Evolutionary conservation across 2,113 vertebrate species (phyloP).

Genomic region (Herpetotheres cachinnans): DNA sequence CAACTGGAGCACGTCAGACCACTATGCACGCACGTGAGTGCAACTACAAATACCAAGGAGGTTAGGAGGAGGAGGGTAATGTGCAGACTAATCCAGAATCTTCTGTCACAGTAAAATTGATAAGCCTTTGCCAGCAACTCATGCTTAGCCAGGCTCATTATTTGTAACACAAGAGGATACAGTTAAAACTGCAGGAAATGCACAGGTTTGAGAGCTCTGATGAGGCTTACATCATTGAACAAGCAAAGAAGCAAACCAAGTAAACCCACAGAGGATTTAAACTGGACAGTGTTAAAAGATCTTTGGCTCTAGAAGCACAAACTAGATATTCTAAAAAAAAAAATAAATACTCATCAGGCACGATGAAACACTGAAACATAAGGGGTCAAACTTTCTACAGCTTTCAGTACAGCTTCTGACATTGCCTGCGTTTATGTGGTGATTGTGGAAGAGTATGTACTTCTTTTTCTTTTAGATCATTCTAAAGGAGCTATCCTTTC

Average conservation of each 20-base stretch:
- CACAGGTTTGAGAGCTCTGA: background rate
- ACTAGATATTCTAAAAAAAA: background rate
- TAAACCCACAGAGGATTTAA: background rate
- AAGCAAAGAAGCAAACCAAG: background rate
- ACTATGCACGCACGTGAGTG: rapidly evolving
- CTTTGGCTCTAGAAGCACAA: background rate
- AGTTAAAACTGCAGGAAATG: background rate
- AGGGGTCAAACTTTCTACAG: background rate
- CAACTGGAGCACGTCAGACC: background rate
- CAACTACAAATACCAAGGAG: background rate
- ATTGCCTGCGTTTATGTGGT: background rate
- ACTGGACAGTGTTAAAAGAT: background rate
- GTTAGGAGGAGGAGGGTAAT: background rate
- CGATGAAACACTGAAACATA: background rate
- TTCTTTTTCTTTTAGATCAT: background rate
- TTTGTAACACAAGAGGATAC: background rate
- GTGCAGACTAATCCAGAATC: background rate
- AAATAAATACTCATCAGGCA: background rate
- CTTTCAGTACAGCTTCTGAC: background rate
- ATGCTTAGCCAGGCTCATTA: background rate
- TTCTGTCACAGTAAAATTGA: background rate
- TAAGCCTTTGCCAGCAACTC: background rate
- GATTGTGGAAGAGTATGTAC: background rate
- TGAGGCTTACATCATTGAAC: background rate
- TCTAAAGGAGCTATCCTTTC: background rate